Conservation (phyloP, 2,888 invertebrate species). For the Pimpla rufipes region DNA sequence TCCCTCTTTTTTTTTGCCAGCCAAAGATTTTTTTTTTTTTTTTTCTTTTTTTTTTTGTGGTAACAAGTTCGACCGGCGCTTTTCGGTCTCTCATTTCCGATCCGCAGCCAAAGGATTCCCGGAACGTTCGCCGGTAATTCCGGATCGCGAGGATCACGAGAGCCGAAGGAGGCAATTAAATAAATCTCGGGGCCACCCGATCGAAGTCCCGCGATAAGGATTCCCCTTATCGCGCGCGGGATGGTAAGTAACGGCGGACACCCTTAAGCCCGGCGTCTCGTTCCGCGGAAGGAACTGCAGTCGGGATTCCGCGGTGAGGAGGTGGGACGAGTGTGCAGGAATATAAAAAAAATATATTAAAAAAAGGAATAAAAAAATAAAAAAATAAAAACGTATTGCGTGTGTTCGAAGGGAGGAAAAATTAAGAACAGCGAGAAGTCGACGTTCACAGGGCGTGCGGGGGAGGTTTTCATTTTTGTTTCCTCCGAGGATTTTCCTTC, state of each 20-base stretch:
- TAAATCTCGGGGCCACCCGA: slow-evolving; percentile 64
- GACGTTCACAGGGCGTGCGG: neutral
- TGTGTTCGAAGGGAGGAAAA: too few species aligned
- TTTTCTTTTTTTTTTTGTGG: neutral
- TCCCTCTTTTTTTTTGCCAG: neutral
- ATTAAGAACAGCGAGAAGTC: neutral
- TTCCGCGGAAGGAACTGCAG: neutral
- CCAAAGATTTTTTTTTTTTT: too few species aligned
- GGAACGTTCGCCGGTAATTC: slow-evolving; percentile 61
- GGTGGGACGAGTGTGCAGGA: slow-evolving; percentile 10
- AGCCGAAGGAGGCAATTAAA: slow-evolving; percentile 70
- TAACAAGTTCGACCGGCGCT: slow-evolving; percentile 52
- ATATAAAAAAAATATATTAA: neutral
- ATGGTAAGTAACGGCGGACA: slow-evolving; percentile 56
- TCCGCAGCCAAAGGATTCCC: slow-evolving; percentile 54
- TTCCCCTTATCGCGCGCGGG: slow-evolving; percentile 41
- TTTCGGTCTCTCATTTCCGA: slow-evolving; percentile 55
- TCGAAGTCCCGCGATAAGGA: slow-evolving; percentile 56
- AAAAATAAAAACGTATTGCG: too few species aligned
- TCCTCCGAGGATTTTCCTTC: slow-evolving; percentile 10
- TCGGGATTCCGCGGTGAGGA: slow-evolving; percentile 3
- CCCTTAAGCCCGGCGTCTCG: slow-evolving; percentile 11
- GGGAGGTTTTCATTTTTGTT: slow-evolving; percentile 55
- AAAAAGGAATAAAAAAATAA: too few species aligned
- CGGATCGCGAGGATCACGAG: slow-evolving; percentile 30